A percentile compares a stretch with the other conserved stretches of the same genome.
Conservation (phyloP, 2,113 vertebrate genomes). For the Aepyceros melampus region DNA sequence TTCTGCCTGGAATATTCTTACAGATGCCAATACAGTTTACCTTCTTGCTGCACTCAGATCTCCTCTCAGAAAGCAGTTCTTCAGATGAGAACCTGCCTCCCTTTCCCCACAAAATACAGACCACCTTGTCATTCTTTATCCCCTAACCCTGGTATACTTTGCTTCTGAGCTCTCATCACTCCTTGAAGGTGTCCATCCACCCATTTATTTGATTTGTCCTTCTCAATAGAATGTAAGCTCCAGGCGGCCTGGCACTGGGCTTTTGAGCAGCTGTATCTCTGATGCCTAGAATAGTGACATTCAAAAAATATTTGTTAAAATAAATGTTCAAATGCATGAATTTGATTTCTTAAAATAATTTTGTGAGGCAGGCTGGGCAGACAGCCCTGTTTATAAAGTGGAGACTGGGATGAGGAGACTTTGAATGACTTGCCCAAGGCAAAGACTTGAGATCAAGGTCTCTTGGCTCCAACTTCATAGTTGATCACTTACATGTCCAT, state of each 20-base stretch:
- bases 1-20: not conserved
- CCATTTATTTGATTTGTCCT: not conserved
- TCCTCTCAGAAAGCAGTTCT: not conserved
- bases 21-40: not conserved
- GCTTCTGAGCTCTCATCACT: not conserved
- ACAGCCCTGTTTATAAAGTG: not conserved
- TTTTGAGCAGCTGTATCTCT: not conserved
- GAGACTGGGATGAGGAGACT: not conserved
- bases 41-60: not conserved
- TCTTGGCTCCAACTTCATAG: not conserved
- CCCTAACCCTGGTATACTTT: not conserved
- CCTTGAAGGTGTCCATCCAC: not conserved
- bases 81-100: not conserved
- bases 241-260: not conserved
- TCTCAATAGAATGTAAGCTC: not conserved
- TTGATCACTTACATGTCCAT: not conserved
- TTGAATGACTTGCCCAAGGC: not conserved
- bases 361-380: not conserved
- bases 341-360: constrained; percentile 25
- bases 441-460: not conserved
- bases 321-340: not conserved
- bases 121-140: not conserved
- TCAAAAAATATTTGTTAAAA: not conserved
- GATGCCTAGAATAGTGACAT: not conserved
- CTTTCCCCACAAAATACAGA: not conserved